These are phyloP conservation scores for Petrocephalus sullivani DNA, from an alignment of 2,797 vertebrate genomes.

Conservation along the genomic window DNA sequence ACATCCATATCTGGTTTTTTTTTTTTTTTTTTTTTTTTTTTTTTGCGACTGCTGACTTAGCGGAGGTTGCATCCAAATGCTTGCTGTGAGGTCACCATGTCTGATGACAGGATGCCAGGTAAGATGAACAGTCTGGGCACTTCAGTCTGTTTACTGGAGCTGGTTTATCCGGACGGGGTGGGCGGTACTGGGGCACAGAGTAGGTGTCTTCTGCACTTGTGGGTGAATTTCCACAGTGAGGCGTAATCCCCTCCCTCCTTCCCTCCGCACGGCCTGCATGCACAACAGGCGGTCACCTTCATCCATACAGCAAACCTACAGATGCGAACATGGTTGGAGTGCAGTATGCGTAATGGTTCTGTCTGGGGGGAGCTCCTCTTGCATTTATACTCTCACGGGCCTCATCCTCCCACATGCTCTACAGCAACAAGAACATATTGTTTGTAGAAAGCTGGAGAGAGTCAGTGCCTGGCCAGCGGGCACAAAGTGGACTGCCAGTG, in stretches of 20 bases:
- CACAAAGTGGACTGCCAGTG: not conserved
- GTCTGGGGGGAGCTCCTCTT: not conserved
- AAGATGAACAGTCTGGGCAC: not conserved
- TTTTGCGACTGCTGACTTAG: not conserved
- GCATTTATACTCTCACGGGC: not conserved
- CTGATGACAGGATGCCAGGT: not conserved
- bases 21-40: no score
- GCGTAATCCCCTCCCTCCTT: not conserved
- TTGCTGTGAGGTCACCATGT: not conserved
- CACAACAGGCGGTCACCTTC: not conserved
- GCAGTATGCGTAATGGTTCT: not conserved
- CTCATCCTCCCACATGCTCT: not conserved
- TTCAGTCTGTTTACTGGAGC: not conserved
- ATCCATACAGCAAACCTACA: not conserved
- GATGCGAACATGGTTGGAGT: not conserved
- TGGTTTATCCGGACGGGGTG: not conserved
- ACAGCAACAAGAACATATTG: not conserved
- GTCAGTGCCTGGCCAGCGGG: not conserved
- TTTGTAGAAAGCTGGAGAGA: not conserved
- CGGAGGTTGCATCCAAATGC: not conserved
- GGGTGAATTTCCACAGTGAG: not conserved
- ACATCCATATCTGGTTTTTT: not conserved
- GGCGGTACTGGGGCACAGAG: not conserved
- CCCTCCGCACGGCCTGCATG: not conserved
- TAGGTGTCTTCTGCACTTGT: not conserved